These are phyloP conservation scores for Heliconius cydno DNA, from an alignment of 2,888 invertebrate genomes.

Conservation along the genomic window DNA sequence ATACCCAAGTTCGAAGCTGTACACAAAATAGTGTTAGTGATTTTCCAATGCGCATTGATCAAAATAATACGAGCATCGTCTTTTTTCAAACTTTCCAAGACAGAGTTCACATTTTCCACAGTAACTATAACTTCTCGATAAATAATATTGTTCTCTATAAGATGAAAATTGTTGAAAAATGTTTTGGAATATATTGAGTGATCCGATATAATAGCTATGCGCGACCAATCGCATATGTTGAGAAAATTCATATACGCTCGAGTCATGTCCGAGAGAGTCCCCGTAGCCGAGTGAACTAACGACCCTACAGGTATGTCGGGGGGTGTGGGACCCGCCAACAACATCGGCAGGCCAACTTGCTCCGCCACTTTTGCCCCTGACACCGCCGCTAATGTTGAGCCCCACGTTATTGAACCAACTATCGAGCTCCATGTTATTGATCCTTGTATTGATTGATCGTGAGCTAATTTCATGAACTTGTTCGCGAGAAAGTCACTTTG, in stretches of 20 bases:
- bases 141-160: slow-evolving; percentile 9
- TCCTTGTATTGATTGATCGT: slow-evolving; percentile 18
- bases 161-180: slow-evolving; percentile 36
- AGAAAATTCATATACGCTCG: slow-evolving; percentile 48
- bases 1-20: slow-evolving; percentile 70
- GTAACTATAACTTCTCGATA: slow-evolving; percentile 29
- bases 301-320: slow-evolving; percentile 39
- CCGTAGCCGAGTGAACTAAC: slow-evolving; percentile 45
- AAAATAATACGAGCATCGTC: slow-evolving; percentile 89
- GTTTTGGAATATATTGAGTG: slow-evolving; percentile 44
- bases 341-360: slow-evolving; percentile 36
- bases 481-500: slow-evolving; percentile 20
- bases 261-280: slow-evolving; percentile 46
- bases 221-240: slow-evolving; percentile 82
- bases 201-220: slow-evolving; percentile 90
- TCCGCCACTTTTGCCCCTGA: slow-evolving; percentile 6
- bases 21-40: slow-evolving; percentile 87
- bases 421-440: slow-evolving; percentile 36
- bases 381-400: slow-evolving; percentile 33
- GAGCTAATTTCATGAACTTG: background rate
- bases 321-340: slow-evolving; percentile 48
- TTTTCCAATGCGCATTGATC: slow-evolving; percentile 87
- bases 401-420: slow-evolving; percentile 40
- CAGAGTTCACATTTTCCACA: slow-evolving; percentile 22
- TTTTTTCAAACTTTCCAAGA: slow-evolving; percentile 44